phyloP scores from a whole-genome alignment of 1,140 invertebrate genomes.

The Cydia pomonella region DNA sequence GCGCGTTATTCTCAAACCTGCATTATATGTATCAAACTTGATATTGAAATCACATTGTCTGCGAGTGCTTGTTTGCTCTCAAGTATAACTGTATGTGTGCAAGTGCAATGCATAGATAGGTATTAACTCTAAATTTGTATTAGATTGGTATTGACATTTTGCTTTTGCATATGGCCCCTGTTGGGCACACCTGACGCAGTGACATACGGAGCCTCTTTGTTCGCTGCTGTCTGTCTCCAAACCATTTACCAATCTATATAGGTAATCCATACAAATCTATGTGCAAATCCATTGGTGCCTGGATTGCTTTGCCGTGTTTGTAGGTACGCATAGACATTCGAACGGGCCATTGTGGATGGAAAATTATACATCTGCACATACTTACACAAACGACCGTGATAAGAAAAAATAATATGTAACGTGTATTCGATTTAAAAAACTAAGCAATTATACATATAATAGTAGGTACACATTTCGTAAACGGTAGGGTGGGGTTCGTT shows the following conservation, averaged over 20 bases:
- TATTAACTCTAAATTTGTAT: neutral
- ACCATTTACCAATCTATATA: constrained; percentile 33
- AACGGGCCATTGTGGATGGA: neutral
- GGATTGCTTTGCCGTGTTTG: neutral
- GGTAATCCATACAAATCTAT: neutral
- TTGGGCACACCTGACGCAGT: constrained; percentile 58
- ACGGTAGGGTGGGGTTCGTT: too few species aligned
- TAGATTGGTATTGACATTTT: neutral
- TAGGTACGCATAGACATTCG: neutral
- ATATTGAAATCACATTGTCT: neutral
- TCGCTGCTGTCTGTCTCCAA: constrained; percentile 36
- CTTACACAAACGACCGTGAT: neutral
- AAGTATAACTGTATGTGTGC: neutral
- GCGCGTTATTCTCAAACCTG: neutral
- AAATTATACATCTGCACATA: neutral
- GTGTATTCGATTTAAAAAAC: too few species aligned
- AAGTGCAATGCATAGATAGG: neutral
- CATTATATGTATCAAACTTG: neutral
- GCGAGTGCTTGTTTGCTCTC: neutral
- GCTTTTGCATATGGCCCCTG: constrained; percentile 20
- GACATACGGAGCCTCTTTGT: constrained; percentile 67
- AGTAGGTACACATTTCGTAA: too few species aligned
- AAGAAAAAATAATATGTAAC: neutral
- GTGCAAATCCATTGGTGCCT: neutral
- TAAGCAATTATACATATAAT: too few species aligned